Conservation (phyloP, 2,797 vertebrate genomes). For the Semotilus atromaculatus region DNA sequence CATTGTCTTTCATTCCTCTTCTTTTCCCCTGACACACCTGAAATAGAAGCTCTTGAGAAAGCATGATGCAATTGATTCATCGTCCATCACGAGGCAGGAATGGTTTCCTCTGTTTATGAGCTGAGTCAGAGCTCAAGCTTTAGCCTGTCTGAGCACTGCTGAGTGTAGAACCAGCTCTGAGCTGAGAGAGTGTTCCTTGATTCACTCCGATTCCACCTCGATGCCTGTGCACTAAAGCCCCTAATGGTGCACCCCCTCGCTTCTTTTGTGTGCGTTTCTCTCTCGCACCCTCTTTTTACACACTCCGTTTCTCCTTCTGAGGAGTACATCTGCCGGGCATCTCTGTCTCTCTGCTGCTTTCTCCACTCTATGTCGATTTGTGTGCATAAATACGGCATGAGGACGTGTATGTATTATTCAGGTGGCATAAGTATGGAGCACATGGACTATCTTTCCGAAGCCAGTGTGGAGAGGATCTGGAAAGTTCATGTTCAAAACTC, state of each 20-base stretch:
- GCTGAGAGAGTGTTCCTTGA: slow-evolving; percentile 73
- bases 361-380: slow-evolving; percentile 69
- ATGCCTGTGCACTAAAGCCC: slow-evolving; percentile 77
- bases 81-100: slow-evolving; percentile 27
- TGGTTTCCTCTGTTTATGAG: slow-evolving; percentile 38
- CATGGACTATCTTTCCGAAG: slow-evolving; percentile 60
- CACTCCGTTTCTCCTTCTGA: slow-evolving; percentile 16
- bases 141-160: slow-evolving; percentile 43
- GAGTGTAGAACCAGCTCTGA: slow-evolving; percentile 59
- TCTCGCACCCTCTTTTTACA: slow-evolving; percentile 59
- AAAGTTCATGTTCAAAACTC: slow-evolving; percentile 63
- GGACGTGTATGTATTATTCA: slow-evolving; percentile 73
- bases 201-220: slow-evolving; percentile 78
- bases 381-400: slow-evolving; percentile 75
- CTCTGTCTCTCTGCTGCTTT: slow-evolving; percentile 56
- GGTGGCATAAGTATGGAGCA: slow-evolving; percentile 72
- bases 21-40: neutral
- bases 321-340: slow-evolving; percentile 14
- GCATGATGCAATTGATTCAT: slow-evolving; percentile 36
- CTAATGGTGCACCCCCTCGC: slow-evolving; percentile 68
- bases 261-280: slow-evolving; percentile 54
- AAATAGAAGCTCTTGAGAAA: slow-evolving; percentile 48
- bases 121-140: slow-evolving; percentile 53
- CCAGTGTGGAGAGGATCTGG: slow-evolving; percentile 55
- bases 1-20: slow-evolving; percentile 22